Base-by-base conservation (phyloP, 2,797 vertebrate genomes). In the Oryzias dopingdopingensis region DNA sequence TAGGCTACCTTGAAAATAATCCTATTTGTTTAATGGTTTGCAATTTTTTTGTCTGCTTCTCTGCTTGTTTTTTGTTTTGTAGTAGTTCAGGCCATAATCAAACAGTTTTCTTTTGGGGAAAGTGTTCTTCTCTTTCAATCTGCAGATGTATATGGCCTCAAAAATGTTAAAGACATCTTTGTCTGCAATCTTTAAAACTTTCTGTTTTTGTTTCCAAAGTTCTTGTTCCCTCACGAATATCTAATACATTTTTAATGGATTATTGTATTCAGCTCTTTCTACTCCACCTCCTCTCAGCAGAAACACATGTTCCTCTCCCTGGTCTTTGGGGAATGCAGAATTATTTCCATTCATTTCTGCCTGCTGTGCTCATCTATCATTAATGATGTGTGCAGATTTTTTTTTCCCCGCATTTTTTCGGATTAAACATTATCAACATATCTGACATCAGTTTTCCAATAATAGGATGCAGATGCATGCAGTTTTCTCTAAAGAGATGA, bases 191-290 rank as follows among this genome's bases (percentile, higher is more conserved):
- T n/a, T 52, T 40, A 48, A 56, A 68, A 65, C 56, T 32, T 45
- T 67, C 6, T 24, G 43, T 67, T 62, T 65, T 67, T 59, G 24
- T 65, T 40, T 80, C 62, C 22, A 16, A 45, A 51, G 47, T 62
- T 41, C 45, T 62, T 18, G 48, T 41, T 65, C 70, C 69, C 65
- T 23, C 5, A 66, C 70, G 43, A 67, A 56, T 16, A 41, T 20
- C 48, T 64, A 16, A 79, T 79, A 20, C 73, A 80, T 86, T 75
- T 80, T 84, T 87, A 79, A 81, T 78, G 67, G 41, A 1, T 7
- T 32, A 41, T 70, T 67, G 47, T 49, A 23, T 81, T 70, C 62
- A 22, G 53, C 60, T 72, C 61, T 56, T 58, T 59, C 6, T 52
- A 12, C 15, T 2, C 6, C 56, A 52, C 59, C 20, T 20, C 70